phyloP scores from a whole-genome alignment of 2,888 invertebrate species.

The Drosophila incognita region DNA sequence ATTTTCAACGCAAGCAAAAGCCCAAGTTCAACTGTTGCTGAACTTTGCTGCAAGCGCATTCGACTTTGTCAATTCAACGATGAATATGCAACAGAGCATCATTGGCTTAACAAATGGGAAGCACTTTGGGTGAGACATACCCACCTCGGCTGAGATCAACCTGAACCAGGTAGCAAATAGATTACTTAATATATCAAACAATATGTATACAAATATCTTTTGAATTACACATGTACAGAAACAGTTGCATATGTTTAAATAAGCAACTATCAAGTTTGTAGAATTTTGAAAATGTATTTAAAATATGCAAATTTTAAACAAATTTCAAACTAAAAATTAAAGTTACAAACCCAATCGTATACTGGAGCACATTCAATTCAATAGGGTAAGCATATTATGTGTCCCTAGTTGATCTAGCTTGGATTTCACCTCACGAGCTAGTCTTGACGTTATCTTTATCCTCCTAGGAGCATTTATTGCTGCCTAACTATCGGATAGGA shows the following conservation, averaged over 20 bases:
- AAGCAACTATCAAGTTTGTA: background rate
- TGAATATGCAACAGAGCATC: background rate
- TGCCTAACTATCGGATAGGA: background rate
- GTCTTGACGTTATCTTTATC: background rate
- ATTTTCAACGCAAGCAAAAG: background rate
- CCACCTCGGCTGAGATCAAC: background rate
- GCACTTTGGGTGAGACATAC: background rate
- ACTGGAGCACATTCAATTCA: too few species aligned
- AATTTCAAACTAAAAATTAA: background rate
- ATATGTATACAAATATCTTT: background rate
- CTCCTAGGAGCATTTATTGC: background rate
- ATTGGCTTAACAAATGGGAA: background rate
- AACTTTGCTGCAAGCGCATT: constrained; percentile 5
- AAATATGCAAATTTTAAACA: background rate
- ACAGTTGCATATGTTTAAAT: background rate
- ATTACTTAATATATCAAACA: background rate
- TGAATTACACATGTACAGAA: background rate
- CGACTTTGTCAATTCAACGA: background rate
- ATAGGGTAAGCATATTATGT: too few species aligned
- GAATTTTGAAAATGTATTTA: background rate
- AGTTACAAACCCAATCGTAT: background rate
- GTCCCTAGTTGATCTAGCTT: too few species aligned
- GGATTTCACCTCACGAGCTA: too few species aligned
- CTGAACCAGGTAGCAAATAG: background rate
- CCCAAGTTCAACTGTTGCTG: constrained; percentile 9